Evolutionary conservation across 2,888 invertebrate species (phyloP).

Genomic region (Sphaerophoria rueppellii): DNA sequence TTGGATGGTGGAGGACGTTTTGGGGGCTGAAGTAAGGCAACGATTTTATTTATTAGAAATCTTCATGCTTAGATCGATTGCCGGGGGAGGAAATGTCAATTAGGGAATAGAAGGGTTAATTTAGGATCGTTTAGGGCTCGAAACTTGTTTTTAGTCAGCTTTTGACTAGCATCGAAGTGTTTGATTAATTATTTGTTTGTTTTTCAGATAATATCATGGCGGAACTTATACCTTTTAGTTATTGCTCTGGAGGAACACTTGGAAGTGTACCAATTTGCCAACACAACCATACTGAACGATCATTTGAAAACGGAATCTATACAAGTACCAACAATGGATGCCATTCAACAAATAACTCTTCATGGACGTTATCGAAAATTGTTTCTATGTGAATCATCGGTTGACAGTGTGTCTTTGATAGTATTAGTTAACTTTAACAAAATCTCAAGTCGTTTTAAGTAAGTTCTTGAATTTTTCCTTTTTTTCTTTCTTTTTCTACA

Average conservation of each 20-base stretch:
- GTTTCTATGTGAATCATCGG: slow-evolving; percentile 75
- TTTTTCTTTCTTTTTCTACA: too few species aligned
- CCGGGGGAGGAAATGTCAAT: too few species aligned
- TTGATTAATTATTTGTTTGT: background rate
- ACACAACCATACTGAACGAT: slow-evolving; percentile 68
- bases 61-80: too few species aligned
- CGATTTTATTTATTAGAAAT: too few species aligned
- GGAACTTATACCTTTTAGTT: slow-evolving; percentile 76
- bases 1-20: slow-evolving; percentile 69
- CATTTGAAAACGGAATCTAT: slow-evolving; percentile 42
- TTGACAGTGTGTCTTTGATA: slow-evolving; percentile 76
- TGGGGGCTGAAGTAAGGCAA: slow-evolving; percentile 75
- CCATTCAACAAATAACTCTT: slow-evolving; percentile 78
- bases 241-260: slow-evolving; percentile 77
- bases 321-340: slow-evolving; percentile 74
- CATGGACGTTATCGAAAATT: slow-evolving; percentile 75
- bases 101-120: too few species aligned
- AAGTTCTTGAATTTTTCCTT: slow-evolving; percentile 27
- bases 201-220: slow-evolving; percentile 77
- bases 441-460: slow-evolving; percentile 75
- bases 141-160: too few species aligned
- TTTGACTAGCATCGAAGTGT: too few species aligned
- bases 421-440: slow-evolving; percentile 76
- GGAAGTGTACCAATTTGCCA: slow-evolving; percentile 78
- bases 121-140: too few species aligned